Percentiles rank a stretch among this genome's conserved stretches.
Evolutionary conservation across 2,113 vertebrate species (phyloP).

Genomic region (Hystrix brachyura): DNA sequence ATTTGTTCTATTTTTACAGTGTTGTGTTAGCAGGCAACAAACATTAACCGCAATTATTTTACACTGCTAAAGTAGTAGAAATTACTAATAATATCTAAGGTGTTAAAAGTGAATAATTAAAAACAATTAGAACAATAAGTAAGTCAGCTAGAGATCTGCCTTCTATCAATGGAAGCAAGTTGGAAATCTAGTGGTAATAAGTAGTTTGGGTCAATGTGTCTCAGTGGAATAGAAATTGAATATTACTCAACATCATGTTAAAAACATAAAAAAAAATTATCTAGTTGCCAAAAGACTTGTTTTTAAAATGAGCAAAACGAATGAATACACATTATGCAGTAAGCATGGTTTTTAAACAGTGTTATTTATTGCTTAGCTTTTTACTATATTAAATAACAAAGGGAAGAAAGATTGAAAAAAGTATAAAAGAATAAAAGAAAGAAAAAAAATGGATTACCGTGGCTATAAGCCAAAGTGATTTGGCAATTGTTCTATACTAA

Average conservation of each 20-base stretch:
- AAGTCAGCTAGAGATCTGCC: neutral
- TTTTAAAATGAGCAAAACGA: constrained; percentile 54
- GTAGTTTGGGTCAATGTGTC: neutral
- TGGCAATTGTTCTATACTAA: constrained; percentile 69
- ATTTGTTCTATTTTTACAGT: neutral
- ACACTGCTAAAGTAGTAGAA: neutral
- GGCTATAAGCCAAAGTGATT: constrained; percentile 60
- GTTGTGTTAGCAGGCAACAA: neutral
- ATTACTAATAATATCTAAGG: neutral
- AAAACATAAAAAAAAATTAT: neutral
- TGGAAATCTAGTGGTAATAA: neutral
- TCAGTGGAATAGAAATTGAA: neutral
- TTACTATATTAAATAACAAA: neutral
- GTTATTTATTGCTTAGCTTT: neutral
- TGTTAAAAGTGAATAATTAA: neutral
- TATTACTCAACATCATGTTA: constrained; percentile 48
- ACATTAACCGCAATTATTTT: neutral
- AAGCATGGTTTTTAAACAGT: neutral
- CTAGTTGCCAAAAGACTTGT: neutral
- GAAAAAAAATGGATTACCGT: constrained; percentile 44
- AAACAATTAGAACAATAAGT: neutral
- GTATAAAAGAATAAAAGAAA: neutral
- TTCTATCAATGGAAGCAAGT: neutral
- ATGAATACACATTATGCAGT: neutral
- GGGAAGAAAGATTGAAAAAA: neutral